Evolutionary conservation across 1,140 invertebrate genomes (phyloP), one percentile per base, ranked within the genome.

Genomic region (Orussus abietinus): DNA sequence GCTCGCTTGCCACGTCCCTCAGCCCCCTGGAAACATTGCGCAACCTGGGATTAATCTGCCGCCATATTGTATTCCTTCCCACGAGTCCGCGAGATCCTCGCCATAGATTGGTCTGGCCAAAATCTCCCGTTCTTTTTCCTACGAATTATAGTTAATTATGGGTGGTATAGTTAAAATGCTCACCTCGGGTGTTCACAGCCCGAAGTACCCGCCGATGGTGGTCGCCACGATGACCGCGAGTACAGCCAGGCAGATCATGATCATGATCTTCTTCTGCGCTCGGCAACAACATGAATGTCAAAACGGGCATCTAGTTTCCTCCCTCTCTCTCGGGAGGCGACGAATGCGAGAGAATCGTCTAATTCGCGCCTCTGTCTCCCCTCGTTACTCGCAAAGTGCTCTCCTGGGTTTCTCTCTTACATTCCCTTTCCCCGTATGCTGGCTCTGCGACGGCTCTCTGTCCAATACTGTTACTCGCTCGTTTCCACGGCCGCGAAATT

Each of bases 181-280:
- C 45, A 13, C 44, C 52, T 41, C 44, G 47, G 40, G 45, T 47
- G 58, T 59, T 72, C 61, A 69, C 53, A 78, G 64, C 51, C 75
- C 77, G 57, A 88, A 78, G 73, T 86, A 84, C 68, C 80, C 78
- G 60, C 77, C 82, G 64, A 88, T 78, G 60, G 83, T 83, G 49
- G 83, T 81, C 57, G 83, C 83, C 67, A 90, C 74, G 66, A 94
- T 82, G 63, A 93, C 77, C 64, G 85, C 87, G 72, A 96, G 80
- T 72, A 96, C 83, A 59, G 90, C 81, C 73, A 97, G 80, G 79
- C 93, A 96, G 74, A 96, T 89, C 79, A 96, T 81, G 80, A 97
- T 96, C 88, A 96, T 95, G 69, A 96, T 96, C 83, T 96, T 96
- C 90, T 97, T 97, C 92, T 96, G 86, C 79, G 84, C 82, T 77